Percentiles rank a stretch among this genome's conserved stretches.
Evolutionary conservation across 2,888 invertebrate species (phyloP).

Genomic region (Petrolisthes cinctipes): DNA sequence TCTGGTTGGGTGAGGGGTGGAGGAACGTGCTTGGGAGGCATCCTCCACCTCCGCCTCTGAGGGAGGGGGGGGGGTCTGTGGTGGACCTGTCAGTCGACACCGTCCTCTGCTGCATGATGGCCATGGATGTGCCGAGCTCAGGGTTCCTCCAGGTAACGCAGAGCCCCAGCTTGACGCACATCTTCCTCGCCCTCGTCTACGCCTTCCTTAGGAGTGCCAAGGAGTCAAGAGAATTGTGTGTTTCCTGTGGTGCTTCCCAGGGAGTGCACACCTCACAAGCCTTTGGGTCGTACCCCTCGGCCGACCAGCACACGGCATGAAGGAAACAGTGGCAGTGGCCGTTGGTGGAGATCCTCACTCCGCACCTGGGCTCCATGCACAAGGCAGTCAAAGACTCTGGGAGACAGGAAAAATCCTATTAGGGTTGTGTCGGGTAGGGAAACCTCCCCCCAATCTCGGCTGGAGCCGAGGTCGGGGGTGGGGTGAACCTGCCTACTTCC

Average conservation of each 20-base stretch:
- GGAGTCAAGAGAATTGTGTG: no score
- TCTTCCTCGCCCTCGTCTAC: constrained; percentile 4
- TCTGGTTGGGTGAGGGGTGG: not conserved
- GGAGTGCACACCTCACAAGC: not conserved
- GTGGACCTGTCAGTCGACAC: not conserved
- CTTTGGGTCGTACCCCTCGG: not conserved
- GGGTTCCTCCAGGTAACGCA: not conserved
- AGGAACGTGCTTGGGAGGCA: no score
- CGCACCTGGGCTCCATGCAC: not conserved
- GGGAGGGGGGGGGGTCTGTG: not conserved
- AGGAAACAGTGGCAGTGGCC: not conserved
- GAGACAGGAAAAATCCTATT: no score
- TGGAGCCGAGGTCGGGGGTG: no score
- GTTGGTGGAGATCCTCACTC: not conserved
- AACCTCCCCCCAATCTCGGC: no score
- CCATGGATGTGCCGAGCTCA: not conserved
- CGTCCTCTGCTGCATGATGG: not conserved
- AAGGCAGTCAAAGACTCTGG: not conserved
- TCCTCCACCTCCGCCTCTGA: not conserved
- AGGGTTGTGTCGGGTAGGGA: no score
- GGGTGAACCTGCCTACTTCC: no score
- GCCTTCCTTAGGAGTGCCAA: no score
- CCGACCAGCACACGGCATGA: not conserved
- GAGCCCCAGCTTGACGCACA: not conserved
- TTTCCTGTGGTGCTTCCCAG: not conserved